Conservation (phyloP, 2,797 vertebrate species). For the Pangasius mekongensis region DNA sequence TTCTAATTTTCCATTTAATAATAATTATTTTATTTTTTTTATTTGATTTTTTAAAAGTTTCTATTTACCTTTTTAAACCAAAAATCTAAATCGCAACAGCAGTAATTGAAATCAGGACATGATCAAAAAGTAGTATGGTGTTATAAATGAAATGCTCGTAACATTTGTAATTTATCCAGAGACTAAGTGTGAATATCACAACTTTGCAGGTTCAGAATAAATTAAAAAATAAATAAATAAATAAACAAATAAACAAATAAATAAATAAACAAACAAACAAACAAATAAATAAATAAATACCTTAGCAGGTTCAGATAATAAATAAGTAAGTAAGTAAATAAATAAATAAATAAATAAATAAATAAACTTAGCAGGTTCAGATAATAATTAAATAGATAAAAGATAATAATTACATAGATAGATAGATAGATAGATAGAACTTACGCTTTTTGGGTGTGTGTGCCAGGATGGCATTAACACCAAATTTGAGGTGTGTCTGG, state of each 20-base stretch:
- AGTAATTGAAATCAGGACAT: neutral
- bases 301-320: neutral
- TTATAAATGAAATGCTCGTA: neutral
- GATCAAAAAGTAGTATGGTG: neutral
- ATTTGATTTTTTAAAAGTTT: neutral
- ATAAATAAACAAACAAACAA: no score
- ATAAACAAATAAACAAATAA: neutral
- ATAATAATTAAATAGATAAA: no score
- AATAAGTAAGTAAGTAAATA: neutral
- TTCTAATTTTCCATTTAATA: neutral
- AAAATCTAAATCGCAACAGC: neutral
- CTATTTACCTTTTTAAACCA: neutral
- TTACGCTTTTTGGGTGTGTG: constrained; percentile 88
- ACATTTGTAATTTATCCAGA: neutral
- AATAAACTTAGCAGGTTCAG: no score
- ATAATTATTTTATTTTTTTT: neutral
- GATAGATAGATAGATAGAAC: constrained; percentile 43
- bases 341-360: neutral
- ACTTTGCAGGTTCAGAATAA: neutral
- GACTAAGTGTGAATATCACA: neutral
- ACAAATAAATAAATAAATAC: neutral
- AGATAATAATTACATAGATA: neutral
- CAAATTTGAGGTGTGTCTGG: constrained; percentile 91
- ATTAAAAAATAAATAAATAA: neutral
- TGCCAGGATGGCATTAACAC: constrained; percentile 94